These are phyloP conservation scores for Alectura lathami DNA, from an alignment of 2,113 vertebrate species.

Conservation along the genomic window DNA sequence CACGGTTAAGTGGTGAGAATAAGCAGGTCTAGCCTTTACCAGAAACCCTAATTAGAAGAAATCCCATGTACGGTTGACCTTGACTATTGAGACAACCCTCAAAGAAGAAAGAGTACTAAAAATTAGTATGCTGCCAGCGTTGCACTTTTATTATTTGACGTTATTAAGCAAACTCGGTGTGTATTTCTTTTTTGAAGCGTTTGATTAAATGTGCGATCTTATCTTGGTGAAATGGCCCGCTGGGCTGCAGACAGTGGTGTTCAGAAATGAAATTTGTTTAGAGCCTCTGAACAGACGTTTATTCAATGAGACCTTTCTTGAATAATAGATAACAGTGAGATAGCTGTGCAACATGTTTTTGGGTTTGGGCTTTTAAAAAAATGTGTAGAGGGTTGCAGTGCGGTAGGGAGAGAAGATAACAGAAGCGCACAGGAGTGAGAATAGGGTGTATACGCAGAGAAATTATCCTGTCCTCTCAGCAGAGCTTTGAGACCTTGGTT, in stretches of 20 bases:
- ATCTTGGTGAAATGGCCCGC: constrained; percentile 73
- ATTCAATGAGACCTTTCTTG: constrained; percentile 75
- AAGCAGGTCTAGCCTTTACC: constrained; percentile 57
- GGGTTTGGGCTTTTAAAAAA: background rate
- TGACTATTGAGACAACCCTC: constrained; percentile 66
- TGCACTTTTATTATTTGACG: constrained; percentile 70
- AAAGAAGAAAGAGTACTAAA: constrained; percentile 70
- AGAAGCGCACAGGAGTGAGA: background rate
- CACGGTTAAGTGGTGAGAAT: constrained; percentile 25
- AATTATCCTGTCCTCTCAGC: background rate
- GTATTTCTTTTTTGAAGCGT: constrained; percentile 72
- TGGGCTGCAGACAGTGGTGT: constrained; percentile 73
- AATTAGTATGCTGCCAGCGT: constrained; percentile 70
- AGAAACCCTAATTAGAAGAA: constrained; percentile 73
- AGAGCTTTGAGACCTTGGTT: background rate
- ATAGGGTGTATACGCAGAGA: background rate
- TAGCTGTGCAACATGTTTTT: background rate
- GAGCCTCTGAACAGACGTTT: constrained; percentile 75
- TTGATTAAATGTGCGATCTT: constrained; percentile 80
- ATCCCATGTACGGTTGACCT: constrained; percentile 60
- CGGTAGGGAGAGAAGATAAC: background rate
- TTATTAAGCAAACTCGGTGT: constrained; percentile 73
- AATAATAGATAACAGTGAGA: constrained; percentile 76
- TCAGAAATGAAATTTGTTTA: constrained; percentile 81
- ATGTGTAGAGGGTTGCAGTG: background rate